Percentiles rank a stretch among this genome's conserved stretches.
Evolutionary conservation across 1,140 invertebrate species (phyloP).

Genomic region (Saccostrea glomerata): DNA sequence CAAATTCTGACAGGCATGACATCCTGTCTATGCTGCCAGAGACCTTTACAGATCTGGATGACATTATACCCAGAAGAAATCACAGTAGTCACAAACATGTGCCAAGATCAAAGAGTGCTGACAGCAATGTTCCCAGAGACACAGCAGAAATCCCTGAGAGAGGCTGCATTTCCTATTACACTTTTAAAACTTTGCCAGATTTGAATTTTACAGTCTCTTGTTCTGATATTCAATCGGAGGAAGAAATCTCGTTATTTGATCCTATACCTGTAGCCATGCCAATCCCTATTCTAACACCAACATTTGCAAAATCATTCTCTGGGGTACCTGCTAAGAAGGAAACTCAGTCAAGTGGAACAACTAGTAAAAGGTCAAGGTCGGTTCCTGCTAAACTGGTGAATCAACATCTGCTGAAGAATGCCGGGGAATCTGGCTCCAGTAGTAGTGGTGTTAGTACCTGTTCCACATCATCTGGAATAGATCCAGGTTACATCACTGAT

Average conservation of each 20-base stretch:
- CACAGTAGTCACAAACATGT: conserved; percentile 12
- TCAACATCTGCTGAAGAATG: conserved; percentile 41
- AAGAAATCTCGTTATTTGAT: conserved; percentile 64
- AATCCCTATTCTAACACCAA: conserved; percentile 49
- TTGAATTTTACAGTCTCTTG: conserved; percentile 66
- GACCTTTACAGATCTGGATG: conserved; percentile 57
- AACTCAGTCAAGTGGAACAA: conserved; percentile 24
- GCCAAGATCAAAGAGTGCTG: conserved; percentile 66
- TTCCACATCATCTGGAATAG: conserved; percentile 71
- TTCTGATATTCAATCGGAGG: conserved; percentile 19
- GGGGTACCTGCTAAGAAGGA: conserved; percentile 7
- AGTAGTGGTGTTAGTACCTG: conserved; percentile 67
- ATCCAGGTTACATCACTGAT: conserved; percentile 68
- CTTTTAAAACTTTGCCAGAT: conserved; percentile 72
- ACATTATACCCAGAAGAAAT: conserved; percentile 47
- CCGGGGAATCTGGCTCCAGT: conserved; percentile 63
- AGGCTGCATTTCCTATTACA: conserved; percentile 56
- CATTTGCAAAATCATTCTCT: conserved; percentile 43
- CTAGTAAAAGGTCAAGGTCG: conserved; percentile 52
- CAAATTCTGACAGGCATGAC: conserved; percentile 62
- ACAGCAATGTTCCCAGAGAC: conserved; percentile 11
- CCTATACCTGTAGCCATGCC: conserved; percentile 60
- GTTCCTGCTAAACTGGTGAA: conserved; percentile 50
- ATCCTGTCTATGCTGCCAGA: conserved; percentile 69
- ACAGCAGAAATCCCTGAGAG: neutral